These are phyloP conservation scores for Holothuria glaberrima DNA, from an alignment of 35 echinoderm and acorn worm genomes.

Conservation along the genomic window DNA sequence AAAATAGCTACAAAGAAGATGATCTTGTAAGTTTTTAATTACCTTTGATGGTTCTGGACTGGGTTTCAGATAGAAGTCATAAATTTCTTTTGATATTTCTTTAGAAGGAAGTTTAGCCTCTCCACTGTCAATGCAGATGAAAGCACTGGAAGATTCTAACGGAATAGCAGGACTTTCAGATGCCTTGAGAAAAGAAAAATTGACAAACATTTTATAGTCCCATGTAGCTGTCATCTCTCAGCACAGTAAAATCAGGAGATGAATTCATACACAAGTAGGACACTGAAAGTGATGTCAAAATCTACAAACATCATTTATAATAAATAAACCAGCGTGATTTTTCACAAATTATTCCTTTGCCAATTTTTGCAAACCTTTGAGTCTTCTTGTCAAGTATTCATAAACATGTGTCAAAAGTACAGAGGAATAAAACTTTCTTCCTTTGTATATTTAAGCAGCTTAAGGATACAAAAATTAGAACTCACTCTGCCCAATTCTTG, in stretches of 20 bases:
- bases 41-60: slow-evolving; percentile 46
- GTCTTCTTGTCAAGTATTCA: no score
- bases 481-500: slow-evolving; percentile 38
- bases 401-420: no score
- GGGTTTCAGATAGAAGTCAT: slow-evolving; percentile 16
- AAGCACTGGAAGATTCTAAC: slow-evolving; percentile 90
- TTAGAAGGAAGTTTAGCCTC: slow-evolving; percentile 67
- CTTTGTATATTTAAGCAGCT: no score
- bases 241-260: no score
- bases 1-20: background rate
- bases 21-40: background rate
- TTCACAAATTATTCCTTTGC: no score
- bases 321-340: no score
- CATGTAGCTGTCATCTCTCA: no score
- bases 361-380: no score
- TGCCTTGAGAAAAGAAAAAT: slow-evolving; percentile 47
- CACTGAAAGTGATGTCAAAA: no score
- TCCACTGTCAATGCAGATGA: slow-evolving; percentile 83
- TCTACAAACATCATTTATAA: no score
- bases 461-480: background rate
- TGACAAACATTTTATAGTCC: background rate
- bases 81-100: slow-evolving; percentile 34
- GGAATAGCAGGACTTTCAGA: slow-evolving; percentile 68
- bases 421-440: background rate
- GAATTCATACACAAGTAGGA: no score